Conservation (phyloP, 2,888 invertebrate species). For the Keiferia lycopersicella region DNA sequence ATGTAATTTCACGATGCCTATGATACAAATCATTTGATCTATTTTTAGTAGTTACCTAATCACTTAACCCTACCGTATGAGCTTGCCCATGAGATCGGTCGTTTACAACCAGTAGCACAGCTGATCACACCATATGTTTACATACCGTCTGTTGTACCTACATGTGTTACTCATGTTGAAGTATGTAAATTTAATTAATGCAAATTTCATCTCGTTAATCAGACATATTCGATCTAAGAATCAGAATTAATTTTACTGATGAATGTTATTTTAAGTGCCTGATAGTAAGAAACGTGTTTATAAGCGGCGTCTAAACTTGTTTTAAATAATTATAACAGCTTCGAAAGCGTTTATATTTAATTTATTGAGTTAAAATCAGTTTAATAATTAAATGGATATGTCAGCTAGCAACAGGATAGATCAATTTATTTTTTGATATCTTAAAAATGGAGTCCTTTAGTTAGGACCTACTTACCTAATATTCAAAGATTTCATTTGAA, state of each 20-base stretch:
- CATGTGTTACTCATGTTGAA: slow-evolving; percentile 11
- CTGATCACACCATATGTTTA: slow-evolving; percentile 26
- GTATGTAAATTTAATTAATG: slow-evolving; percentile 16
- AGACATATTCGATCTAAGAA: neutral
- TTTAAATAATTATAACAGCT: neutral
- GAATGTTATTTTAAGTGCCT: slow-evolving; percentile 4
- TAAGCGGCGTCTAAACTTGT: neutral
- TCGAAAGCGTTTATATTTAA: neutral
- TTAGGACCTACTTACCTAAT: too few relatives aligned
- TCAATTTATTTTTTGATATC: neutral
- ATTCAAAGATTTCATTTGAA: neutral
- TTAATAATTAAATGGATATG: neutral
- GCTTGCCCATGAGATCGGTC: slow-evolving; percentile 1
- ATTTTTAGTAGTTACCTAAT: slow-evolving; percentile 24
- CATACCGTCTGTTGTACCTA: slow-evolving; percentile 11
- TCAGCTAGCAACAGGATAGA: neutral
- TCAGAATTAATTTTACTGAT: neutral
- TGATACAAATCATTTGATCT: slow-evolving; percentile 11
- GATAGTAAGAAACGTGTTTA: neutral
- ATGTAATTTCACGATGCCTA: slow-evolving; percentile 8
- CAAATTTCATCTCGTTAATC: slow-evolving; percentile 19
- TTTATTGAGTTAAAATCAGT: neutral
- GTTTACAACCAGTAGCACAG: slow-evolving; percentile 12
- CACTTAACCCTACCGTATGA: neutral
- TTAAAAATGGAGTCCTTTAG: neutral